Base-by-base conservation (phyloP, 2,113 vertebrate species). In the Taurulus bubalis region DNA sequence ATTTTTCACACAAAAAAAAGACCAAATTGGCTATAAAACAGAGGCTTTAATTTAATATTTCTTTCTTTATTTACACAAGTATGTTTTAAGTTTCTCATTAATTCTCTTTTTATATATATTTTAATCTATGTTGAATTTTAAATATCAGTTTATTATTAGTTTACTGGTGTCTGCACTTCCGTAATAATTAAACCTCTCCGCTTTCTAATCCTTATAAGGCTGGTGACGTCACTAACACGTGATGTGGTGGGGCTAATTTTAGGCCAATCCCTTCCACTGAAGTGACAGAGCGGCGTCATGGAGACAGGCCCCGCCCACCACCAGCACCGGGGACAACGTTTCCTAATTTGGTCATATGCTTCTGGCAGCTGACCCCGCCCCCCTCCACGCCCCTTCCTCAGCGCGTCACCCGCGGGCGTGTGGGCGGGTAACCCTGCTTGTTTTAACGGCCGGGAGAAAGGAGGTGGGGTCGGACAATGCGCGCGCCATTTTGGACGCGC, bases 401-500 rank as follows among this genome's bases (percentile, higher is more conserved):
- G 53, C 22, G 81, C 51, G 24, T 77, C 74, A 80, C 26, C 1
- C 47, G 2, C 3, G 36, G 30, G 26, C 64, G 16, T 42, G 2
- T 3, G 36, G 32, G 26, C 64, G 16, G 49, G 12, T 45, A 45
- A 45, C 42, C 40, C 40, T 14, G 42, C 42, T 42, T 0, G 40
- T 42, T 42, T 3, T 14, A 12, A 14, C 40, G 8, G 40, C 40
- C 40, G 40, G 38, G 11, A 42, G 40, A 42, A 42, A 6, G 40
- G 40, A 42, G 40, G 40, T 42, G 40, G 10, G 40, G 40, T 30
- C 7, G 38, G 22, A 32, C 28, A 11, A 1, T 8, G 24, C 80
- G 80, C 94, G 95, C 95, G 95, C 95, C 95, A 95, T 95, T 94
- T 95, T 95, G 93, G 80, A 69, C 79, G 64, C 92, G 95, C 95